Base-by-base conservation (phyloP, 2,888 invertebrate genomes). In the Drosophila basisetae region DNA sequence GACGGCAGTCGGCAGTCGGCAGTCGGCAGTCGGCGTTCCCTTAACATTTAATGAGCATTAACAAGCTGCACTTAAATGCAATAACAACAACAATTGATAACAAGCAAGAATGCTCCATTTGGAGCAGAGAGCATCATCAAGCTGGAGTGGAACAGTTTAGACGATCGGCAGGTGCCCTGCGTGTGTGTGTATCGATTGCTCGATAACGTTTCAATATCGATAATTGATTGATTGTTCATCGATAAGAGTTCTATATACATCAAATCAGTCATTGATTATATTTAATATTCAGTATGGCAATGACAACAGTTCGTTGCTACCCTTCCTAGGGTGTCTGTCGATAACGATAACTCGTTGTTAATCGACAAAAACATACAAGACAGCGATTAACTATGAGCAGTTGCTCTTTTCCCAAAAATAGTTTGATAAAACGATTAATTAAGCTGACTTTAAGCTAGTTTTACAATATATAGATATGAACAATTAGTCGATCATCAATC, bases 21-120 rank as follows among this genome's bases (percentile, higher is more conserved):
- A 41, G 18, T 28, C 53, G 52, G 59, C 56, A 53, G 58, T n/a
- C 74, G 67, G 67, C 79, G 80, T 82, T 83, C 85, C 90, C 84
- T 90, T 89, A 91, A 88, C 90, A 82, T 87, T 88, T 90, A 91
- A 88, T 88, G 83, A 91, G 91, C 91, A 91, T 88, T 88, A 88
- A 88, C 87, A 91, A 88, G 87, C 91, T 90, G 89, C 91, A 91
- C 87, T 88, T 88, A 91, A 88, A 76, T 82, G 73, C 91, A 89
- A 90, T 87, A 85, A 89, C 85, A 89, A 89, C 90, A 85, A 88
- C 89, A 91, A 87, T 86, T 89, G 91, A 91, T 88, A 84, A 88
- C 84, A 87, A 89, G 72, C 76, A 84, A 75, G 88, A 79, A 87
- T 74, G 71, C 78, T 84, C 66, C 82, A 89, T 67, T 87, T 81